Evolutionary conservation across 2,888 invertebrate species (phyloP).

Genomic region (Dysmachus trigonus): DNA sequence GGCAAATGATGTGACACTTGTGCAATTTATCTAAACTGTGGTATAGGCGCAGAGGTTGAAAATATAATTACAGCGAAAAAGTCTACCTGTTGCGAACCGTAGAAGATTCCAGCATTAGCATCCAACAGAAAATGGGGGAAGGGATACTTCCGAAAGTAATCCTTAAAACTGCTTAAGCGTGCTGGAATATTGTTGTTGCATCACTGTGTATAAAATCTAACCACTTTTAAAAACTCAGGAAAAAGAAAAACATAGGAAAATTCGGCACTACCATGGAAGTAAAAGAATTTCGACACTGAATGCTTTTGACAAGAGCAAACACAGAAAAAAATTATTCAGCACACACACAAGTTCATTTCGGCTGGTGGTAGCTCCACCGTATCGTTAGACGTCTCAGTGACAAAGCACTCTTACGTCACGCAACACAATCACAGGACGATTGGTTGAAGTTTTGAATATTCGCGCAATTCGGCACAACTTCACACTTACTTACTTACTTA

Average conservation of each 20-base stretch:
- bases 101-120: neutral
- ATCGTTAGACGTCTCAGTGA: neutral
- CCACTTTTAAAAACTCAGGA: neutral
- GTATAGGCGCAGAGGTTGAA: neutral
- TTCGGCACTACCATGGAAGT: neutral
- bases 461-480: neutral
- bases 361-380: neutral
- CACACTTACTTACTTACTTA: no score
- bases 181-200: neutral
- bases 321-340: neutral
- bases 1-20: neutral
- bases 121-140: neutral
- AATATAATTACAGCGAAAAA: neutral
- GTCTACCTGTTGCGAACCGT: neutral
- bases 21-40: neutral
- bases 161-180: neutral
- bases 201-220: neutral
- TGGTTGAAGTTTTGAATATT: neutral
- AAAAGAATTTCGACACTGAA: neutral
- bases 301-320: neutral
- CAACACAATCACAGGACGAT: neutral
- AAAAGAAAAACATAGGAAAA: neutral
- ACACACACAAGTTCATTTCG: neutral
- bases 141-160: neutral
- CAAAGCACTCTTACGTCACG: slow-evolving; percentile 23